Percentiles rank a stretch among this genome's conserved stretches.
phyloP scores from a whole-genome alignment of 2,888 invertebrate genomes.

The Proisotoma minuta region DNA sequence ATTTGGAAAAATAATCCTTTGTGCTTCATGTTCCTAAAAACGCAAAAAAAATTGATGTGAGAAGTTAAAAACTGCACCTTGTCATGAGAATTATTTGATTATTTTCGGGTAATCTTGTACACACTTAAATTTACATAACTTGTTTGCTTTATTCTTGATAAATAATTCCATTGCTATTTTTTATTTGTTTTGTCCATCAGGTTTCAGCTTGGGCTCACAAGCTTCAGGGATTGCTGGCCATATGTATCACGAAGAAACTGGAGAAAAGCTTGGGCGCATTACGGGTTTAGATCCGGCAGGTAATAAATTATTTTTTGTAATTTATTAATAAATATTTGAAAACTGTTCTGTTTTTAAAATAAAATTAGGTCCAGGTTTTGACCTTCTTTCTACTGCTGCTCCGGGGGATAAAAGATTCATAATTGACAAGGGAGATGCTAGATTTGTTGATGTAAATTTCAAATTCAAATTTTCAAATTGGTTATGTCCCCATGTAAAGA shows the following conservation, averaged over 20 bases:
- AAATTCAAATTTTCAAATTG: background rate
- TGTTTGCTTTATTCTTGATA: no score
- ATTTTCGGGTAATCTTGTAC: no score
- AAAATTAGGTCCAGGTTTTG: background rate
- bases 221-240: conserved; percentile 24
- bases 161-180: no score
- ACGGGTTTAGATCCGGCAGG: conserved; percentile 30
- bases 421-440: conserved; percentile 3
- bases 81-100: no score
- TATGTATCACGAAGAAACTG: conserved; percentile 11
- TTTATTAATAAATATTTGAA: background rate
- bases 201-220: conserved; percentile 29
- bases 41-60: background rate
- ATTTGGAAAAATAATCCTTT: no score
- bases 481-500: background rate
- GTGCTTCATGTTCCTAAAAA: no score
- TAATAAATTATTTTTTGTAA: background rate
- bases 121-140: no score
- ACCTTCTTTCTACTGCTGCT: background rate
- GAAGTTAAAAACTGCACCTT: no score
- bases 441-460: conserved; percentile 4
- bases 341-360: background rate
- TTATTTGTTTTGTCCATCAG: background rate
- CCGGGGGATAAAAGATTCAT: background rate
- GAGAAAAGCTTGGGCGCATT: conserved; percentile 17